These are phyloP conservation scores for Notodonta dromedarius DNA, from an alignment of 2,888 invertebrate genomes.

Conservation along the genomic window DNA sequence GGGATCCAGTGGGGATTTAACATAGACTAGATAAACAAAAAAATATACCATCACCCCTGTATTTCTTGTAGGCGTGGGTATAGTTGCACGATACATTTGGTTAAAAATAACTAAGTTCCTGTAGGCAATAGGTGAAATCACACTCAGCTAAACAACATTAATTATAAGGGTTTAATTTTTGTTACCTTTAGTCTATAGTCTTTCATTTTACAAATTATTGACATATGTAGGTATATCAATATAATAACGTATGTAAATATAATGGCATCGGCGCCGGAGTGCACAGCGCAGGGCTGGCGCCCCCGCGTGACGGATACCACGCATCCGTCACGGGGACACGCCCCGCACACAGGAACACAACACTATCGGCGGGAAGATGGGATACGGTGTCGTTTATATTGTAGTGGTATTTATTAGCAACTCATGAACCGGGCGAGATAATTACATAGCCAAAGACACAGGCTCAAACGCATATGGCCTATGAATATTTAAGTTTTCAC, in stretches of 20 bases:
- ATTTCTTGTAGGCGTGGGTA: too few species aligned
- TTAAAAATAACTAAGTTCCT: too few species aligned
- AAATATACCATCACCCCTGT: too few species aligned
- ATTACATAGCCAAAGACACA: too few species aligned
- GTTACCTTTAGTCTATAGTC: not conserved
- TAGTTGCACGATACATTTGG: too few species aligned
- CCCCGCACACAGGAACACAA: constrained; percentile 22
- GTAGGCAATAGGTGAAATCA: too few species aligned
- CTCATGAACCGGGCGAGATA: not conserved
- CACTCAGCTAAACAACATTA: too few species aligned
- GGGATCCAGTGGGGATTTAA: too few species aligned
- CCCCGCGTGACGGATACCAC: constrained; percentile 33
- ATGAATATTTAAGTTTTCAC: too few species aligned
- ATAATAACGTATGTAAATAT: constrained; percentile 1
- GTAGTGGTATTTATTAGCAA: not conserved
- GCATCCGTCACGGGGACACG: constrained; percentile 38
- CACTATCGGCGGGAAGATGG: not conserved
- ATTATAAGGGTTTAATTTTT: too few species aligned
- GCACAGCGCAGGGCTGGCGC: constrained; percentile 9
- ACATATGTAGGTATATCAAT: not conserved
- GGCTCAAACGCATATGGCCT: too few species aligned
- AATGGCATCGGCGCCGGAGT: constrained; percentile 1
- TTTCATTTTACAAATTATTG: not conserved
- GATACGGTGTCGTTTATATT: constrained; percentile 1
- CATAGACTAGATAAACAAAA: too few species aligned